phyloP scores from a whole-genome alignment of 1,140 invertebrate species.

The Drosophila sproati region DNA sequence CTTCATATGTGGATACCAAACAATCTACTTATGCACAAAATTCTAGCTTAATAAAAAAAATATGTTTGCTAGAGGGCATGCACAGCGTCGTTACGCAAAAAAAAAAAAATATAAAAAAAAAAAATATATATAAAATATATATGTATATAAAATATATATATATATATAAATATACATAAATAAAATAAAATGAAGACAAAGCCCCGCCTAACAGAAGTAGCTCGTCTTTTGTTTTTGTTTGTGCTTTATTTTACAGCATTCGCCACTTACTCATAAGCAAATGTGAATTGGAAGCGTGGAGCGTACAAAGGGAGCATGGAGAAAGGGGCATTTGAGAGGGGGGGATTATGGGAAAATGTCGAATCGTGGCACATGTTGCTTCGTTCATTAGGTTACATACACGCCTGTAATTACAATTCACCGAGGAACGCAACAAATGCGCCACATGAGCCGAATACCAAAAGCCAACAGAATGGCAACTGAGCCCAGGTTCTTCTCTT shows the following conservation, averaged over 20 bases:
- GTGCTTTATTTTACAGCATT: slow-evolving; percentile 58
- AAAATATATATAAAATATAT: neutral
- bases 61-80: slow-evolving; percentile 8
- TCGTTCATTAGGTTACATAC: slow-evolving; percentile 63
- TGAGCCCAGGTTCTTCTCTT: slow-evolving; percentile 18
- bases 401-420: slow-evolving; percentile 78
- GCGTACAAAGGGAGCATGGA: neutral
- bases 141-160: neutral
- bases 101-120: neutral
- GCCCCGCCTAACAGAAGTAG: neutral
- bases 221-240: slow-evolving; percentile 31
- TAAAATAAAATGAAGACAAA: neutral
- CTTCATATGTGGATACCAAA: too few species aligned
- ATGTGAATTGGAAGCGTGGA: slow-evolving; percentile 13
- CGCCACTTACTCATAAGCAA: slow-evolving; percentile 60
- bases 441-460: slow-evolving; percentile 11
- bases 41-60: too few species aligned
- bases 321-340: neutral
- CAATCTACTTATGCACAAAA: too few species aligned
- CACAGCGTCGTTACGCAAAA: neutral
- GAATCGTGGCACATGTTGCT: slow-evolving; percentile 30
- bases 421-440: slow-evolving; percentile 47
- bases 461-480: neutral
- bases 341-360: too few species aligned
- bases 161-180: neutral